Conservation (phyloP, 2,797 vertebrate genomes). For the Periparus ater region DNA sequence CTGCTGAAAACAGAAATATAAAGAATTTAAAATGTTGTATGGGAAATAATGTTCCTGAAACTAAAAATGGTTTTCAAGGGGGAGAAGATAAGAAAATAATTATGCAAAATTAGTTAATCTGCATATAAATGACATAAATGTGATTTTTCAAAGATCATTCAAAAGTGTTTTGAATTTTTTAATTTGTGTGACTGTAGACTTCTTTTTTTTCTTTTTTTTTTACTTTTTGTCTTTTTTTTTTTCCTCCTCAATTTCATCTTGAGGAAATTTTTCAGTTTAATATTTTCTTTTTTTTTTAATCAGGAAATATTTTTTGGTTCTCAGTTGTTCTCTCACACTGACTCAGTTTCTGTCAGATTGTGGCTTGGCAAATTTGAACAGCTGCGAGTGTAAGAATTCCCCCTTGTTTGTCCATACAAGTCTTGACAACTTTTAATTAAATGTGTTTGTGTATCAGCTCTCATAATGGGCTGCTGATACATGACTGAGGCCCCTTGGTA, state of each 20-base stretch:
- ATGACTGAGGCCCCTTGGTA: not conserved
- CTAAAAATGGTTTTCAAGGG: not conserved
- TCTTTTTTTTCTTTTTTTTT: not conserved
- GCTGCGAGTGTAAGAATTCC: not conserved
- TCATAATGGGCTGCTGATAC: not conserved
- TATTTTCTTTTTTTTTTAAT: not conserved
- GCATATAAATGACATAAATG: not conserved
- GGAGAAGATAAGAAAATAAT: not conserved
- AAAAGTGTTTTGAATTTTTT: not conserved
- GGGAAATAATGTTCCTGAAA: not conserved
- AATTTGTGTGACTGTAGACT: not conserved
- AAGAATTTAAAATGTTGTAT: not conserved
- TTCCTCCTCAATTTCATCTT: not conserved
- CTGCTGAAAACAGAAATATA: not conserved
- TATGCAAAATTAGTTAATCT: not conserved
- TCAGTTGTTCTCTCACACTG: not conserved
- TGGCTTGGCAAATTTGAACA: not conserved
- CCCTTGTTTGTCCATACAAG: not conserved
- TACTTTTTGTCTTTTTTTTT: not conserved
- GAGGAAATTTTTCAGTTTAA: not conserved
- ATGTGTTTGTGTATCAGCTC: not conserved
- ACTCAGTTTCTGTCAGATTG: not conserved
- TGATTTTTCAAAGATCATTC: not conserved
- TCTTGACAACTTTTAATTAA: conserved; percentile 41
- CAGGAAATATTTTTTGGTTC: not conserved